These are phyloP conservation scores for Apocrypta bakeri DNA, from an alignment of 1,140 invertebrate genomes.

Conservation along the genomic window DNA sequence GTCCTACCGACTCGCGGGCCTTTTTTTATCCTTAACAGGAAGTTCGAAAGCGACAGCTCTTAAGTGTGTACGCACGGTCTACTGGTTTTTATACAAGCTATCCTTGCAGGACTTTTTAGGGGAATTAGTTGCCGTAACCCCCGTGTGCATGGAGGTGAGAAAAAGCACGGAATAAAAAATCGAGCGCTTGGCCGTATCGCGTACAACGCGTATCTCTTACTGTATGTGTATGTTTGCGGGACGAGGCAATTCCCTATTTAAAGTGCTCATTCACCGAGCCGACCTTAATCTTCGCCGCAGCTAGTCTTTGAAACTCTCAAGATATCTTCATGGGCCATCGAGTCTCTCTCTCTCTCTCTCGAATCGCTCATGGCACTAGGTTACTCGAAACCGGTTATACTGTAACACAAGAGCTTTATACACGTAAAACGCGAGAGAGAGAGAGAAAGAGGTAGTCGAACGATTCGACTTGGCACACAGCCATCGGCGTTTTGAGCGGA, in stretches of 20 bases:
- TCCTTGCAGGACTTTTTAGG: too few species aligned
- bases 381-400: constrained; percentile 9
- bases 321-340: constrained; percentile 49
- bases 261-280: constrained; percentile 26
- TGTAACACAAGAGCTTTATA: neutral
- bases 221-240: neutral
- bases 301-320: constrained; percentile 30
- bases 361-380: constrained; percentile 46
- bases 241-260: constrained; percentile 23
- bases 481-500: constrained; percentile 57
- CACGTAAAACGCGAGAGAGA: neutral
- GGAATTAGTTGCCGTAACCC: too few species aligned
- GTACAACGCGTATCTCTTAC: neutral
- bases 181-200: neutral
- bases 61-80: neutral
- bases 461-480: constrained; percentile 57
- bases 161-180: too few species aligned
- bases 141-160: too few species aligned
- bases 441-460: too few species aligned
- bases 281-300: constrained; percentile 40
- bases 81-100: too few species aligned
- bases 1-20: neutral
- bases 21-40: too few species aligned
- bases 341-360: constrained; percentile 1
- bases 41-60: neutral